Conservation (phyloP, 2,113 vertebrate species). For the Phalacrocorax aristotelis region DNA sequence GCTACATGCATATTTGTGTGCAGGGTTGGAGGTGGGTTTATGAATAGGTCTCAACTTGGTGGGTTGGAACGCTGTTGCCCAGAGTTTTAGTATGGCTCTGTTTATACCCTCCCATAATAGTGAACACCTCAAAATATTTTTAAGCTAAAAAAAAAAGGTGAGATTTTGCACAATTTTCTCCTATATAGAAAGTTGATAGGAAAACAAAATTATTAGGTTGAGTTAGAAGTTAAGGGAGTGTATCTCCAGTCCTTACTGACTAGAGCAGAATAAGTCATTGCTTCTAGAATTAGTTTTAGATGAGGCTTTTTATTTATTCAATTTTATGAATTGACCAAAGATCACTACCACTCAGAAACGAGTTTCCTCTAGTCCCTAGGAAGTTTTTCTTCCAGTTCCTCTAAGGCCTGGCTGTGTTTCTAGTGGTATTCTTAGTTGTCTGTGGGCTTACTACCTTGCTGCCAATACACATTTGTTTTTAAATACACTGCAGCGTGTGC, state of each 20-base stretch:
- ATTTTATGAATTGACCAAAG: neutral
- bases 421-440: neutral
- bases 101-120: neutral
- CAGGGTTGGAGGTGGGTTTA: neutral
- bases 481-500: neutral
- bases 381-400: neutral
- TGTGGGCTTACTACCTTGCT: neutral
- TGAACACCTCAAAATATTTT: neutral
- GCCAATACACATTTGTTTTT: neutral
- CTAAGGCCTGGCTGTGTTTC: neutral
- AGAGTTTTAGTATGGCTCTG: neutral
- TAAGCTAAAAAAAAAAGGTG: neutral
- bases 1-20: fast-evolving
- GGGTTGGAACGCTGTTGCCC: neutral
- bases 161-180: neutral
- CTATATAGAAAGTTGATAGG: neutral
- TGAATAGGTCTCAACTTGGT: neutral
- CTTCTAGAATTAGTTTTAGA: neutral
- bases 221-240: neutral
- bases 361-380: neutral
- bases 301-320: neutral
- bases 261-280: neutral
- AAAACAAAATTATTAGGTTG: neutral
- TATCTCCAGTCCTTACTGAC: neutral
- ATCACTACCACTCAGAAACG: neutral